Percentiles rank a stretch among this genome's conserved stretches.
Evolutionary conservation across 2,113 vertebrate genomes (phyloP).

Genomic region (Myanophis thanlyinensis): DNA sequence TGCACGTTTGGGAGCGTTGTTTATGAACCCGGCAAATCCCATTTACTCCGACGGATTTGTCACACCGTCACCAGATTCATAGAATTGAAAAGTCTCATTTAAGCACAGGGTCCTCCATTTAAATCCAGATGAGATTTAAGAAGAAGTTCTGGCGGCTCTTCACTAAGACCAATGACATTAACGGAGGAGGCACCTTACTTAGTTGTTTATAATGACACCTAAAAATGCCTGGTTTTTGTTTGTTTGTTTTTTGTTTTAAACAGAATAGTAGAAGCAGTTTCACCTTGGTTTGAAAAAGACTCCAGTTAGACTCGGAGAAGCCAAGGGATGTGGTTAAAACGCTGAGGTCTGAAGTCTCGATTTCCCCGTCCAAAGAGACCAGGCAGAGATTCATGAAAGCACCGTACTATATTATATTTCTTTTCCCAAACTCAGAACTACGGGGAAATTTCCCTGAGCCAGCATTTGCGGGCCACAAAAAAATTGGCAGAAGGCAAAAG

Average conservation of each 20-base stretch:
- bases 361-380: neutral
- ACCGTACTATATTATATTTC: neutral
- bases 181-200: neutral
- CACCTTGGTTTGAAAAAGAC: neutral
- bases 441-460: neutral
- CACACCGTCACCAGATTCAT: neutral
- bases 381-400: neutral
- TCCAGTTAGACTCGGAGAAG: neutral
- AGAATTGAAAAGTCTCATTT: neutral
- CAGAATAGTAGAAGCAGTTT: neutral
- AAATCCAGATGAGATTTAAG: neutral
- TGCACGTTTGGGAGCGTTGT: neutral
- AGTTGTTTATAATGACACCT: neutral
- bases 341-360: neutral
- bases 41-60: neutral
- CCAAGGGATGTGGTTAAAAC: neutral
- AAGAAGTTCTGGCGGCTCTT: neutral
- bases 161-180: neutral
- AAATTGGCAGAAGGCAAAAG: neutral
- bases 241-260: too few relatives aligned
- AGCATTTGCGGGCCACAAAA: neutral
- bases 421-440: neutral
- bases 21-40: neutral
- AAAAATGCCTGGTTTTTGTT: neutral
- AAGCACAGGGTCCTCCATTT: neutral